Percentiles rank a stretch among this genome's conserved stretches.
Evolutionary conservation across 2,113 vertebrate species (phyloP).

Genomic region (Lepus americanus): DNA sequence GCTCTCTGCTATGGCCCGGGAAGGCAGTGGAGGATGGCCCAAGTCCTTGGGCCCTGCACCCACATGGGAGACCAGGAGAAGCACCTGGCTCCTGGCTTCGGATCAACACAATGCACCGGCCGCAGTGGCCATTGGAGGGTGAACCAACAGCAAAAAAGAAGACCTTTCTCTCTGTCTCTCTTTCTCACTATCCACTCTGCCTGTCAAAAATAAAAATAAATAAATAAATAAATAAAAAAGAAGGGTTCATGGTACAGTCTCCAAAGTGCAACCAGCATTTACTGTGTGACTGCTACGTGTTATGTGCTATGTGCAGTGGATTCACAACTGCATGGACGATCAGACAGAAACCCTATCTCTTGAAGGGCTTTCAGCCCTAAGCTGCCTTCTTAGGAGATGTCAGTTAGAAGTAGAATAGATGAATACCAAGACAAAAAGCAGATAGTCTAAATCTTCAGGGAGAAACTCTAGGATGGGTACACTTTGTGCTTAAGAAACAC

Average conservation of each 20-base stretch:
- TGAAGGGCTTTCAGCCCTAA: not conserved
- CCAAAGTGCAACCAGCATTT: not conserved
- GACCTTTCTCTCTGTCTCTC: no score
- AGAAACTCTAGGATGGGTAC: not conserved
- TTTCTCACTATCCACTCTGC: no score
- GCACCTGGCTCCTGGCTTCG: no score
- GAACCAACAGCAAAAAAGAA: no score
- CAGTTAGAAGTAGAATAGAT: conserved; percentile 14
- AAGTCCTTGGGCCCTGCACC: no score
- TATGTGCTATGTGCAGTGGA: not conserved
- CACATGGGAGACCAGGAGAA: no score
- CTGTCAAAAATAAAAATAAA: no score
- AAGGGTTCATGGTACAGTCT: not conserved
- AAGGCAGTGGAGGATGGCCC: no score
- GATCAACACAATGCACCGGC: no score
- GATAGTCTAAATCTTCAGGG: not conserved
- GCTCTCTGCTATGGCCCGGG: no score
- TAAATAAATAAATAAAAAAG: no score
- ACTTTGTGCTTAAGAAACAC: not conserved
- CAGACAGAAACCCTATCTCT: not conserved
- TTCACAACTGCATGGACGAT: not conserved
- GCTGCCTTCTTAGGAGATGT: not conserved
- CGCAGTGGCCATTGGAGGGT: no score
- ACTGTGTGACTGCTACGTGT: not conserved
- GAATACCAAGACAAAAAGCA: not conserved